phyloP scores from a whole-genome alignment of 2,113 vertebrate genomes.

The Puma concolor region DNA sequence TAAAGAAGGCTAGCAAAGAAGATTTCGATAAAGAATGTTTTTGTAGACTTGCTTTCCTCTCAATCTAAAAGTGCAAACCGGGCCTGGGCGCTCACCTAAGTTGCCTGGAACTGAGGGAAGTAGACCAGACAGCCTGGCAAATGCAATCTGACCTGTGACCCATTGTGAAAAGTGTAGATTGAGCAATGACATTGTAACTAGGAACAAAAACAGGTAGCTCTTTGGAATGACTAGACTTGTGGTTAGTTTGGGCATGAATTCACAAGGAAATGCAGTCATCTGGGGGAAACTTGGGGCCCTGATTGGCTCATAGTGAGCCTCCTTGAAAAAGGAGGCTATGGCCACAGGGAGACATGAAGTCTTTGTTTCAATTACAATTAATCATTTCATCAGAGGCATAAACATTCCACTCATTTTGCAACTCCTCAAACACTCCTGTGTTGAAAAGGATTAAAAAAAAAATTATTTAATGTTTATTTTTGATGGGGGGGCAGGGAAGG shows the following conservation, averaged over 20 bases:
- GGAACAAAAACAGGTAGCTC: background rate
- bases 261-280: background rate
- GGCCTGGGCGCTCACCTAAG: background rate
- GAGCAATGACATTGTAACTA: background rate
- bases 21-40: background rate
- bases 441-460: background rate
- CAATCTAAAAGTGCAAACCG: background rate
- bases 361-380: background rate
- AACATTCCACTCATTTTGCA: background rate
- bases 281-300: background rate
- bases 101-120: background rate
- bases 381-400: background rate
- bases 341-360: background rate
- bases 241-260: background rate
- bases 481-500: too few species aligned
- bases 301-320: background rate
- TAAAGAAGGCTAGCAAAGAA: background rate
- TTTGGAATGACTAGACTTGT: background rate
- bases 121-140: background rate
- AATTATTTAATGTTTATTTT: too few species aligned
- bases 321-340: background rate
- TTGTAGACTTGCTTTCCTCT: background rate
- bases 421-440: background rate
- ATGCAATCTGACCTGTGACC: background rate
- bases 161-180: background rate